phyloP scores from a whole-genome alignment of 2,888 invertebrate species.

The Proisotoma minuta region DNA sequence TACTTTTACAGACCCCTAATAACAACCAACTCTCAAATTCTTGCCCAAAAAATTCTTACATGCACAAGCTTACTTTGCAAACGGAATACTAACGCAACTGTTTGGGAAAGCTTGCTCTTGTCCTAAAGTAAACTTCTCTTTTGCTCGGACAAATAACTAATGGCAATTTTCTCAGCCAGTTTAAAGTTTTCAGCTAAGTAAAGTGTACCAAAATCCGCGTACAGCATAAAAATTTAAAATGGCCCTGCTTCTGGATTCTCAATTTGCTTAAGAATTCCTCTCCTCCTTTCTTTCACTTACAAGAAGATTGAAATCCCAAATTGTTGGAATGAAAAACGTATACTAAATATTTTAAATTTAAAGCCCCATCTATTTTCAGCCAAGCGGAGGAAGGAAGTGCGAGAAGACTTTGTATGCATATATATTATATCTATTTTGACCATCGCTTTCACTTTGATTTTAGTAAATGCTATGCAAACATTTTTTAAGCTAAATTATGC shows the following conservation, averaged over 20 bases:
- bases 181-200: not conserved
- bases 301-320: too few species aligned
- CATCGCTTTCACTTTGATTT: too few species aligned
- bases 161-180: not conserved
- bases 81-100: not conserved
- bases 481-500: too few species aligned
- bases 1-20: slow-evolving; percentile 2
- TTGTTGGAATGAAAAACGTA: not conserved
- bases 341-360: slow-evolving; percentile 1
- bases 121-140: not conserved
- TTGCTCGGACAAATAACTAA: not conserved
- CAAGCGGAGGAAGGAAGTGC: not conserved
- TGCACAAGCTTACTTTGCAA: not conserved
- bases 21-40: not conserved
- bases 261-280: not conserved
- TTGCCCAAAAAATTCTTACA: not conserved
- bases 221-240: not conserved
- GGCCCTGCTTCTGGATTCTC: not conserved
- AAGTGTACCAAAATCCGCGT: not conserved
- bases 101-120: not conserved
- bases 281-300: not conserved
- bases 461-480: too few species aligned
- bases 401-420: too few species aligned
- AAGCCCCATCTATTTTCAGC: not conserved
- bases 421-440: too few species aligned